Conservation (phyloP, 2,113 vertebrate species). For the Megalops atlanticus region DNA sequence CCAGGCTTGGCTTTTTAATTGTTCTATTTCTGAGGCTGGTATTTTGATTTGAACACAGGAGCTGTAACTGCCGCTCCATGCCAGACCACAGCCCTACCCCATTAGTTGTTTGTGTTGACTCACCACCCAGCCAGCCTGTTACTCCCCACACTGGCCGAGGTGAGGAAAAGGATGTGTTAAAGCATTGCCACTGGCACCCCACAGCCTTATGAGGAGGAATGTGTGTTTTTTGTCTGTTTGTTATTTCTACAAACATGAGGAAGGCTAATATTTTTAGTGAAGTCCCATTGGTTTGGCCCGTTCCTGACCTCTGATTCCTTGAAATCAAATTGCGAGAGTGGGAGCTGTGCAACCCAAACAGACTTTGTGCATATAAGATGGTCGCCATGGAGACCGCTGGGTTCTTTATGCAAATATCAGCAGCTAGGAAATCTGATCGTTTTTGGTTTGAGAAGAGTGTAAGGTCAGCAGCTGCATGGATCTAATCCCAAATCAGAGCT, state of each 20-base stretch:
- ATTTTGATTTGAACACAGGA: background rate
- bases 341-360: background rate
- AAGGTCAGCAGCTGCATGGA: no score
- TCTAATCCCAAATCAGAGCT: no score
- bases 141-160: background rate
- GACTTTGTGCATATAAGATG: background rate
- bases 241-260: background rate
- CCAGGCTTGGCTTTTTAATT: background rate
- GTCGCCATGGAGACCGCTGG: background rate
- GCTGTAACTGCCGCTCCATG: background rate
- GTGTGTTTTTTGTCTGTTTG: background rate
- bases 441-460: background rate
- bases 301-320: background rate
- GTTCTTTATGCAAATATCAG: background rate
- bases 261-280: background rate
- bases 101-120: background rate
- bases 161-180: background rate
- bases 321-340: background rate
- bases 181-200: background rate
- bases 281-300: background rate
- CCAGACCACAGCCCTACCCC: background rate
- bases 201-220: background rate
- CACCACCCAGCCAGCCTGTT: constrained; percentile 4
- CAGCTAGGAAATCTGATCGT: background rate
- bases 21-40: background rate